Conservation (phyloP, 2,113 vertebrate genomes). For the Leptobrachium leishanense region DNA sequence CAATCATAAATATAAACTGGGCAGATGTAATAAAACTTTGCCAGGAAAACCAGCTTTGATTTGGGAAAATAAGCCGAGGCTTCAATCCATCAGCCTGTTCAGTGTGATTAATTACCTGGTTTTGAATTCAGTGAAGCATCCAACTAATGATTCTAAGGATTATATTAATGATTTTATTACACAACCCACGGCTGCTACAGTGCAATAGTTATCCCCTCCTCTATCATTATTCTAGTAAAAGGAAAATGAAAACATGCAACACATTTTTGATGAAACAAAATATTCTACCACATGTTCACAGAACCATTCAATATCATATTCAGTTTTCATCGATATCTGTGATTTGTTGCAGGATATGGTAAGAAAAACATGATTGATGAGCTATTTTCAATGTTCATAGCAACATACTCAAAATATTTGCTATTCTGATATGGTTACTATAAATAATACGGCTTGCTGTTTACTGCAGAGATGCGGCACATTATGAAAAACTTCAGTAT, state of each 20-base stretch:
- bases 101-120: constrained; percentile 16
- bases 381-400: too few species aligned
- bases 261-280: neutral
- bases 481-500: too few species aligned
- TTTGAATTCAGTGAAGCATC: constrained; percentile 6
- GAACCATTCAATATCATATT: neutral
- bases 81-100: constrained; percentile 12
- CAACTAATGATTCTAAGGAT: neutral
- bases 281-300: neutral
- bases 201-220: neutral
- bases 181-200: neutral
- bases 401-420: too few species aligned
- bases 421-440: too few species aligned
- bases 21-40: constrained; percentile 25
- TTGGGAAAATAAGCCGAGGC: constrained; percentile 4
- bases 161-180: neutral
- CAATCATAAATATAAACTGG: constrained; percentile 8
- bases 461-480: too few species aligned
- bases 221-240: neutral
- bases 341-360: too few species aligned
- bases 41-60: constrained; percentile 10
- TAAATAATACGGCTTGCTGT: too few species aligned
- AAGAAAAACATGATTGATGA: too few species aligned
- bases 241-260: neutral
- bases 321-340: too few species aligned